phyloP scores from a whole-genome alignment of 2,113 vertebrate genomes.

The Hemiprocne comata region DNA sequence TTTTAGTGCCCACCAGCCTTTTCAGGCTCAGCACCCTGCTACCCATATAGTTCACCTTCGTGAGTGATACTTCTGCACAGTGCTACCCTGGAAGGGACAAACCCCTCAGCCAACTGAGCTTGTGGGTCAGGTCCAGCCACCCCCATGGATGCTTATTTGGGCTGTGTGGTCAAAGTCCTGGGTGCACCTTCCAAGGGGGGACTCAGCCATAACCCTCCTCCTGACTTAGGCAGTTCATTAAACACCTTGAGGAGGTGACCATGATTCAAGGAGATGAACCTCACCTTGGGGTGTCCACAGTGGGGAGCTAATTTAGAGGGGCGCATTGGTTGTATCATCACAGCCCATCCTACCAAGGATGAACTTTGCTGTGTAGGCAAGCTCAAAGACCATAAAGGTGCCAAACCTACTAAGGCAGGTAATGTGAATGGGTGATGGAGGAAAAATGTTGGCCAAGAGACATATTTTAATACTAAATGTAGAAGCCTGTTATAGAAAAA shows the following conservation, averaged over 20 bases:
- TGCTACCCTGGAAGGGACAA: background rate
- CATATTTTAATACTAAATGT: background rate
- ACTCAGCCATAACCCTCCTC: background rate
- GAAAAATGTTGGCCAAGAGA: background rate
- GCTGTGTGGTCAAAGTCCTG: background rate
- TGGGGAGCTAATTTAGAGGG: background rate
- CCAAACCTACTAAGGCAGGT: background rate
- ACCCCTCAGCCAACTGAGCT: background rate
- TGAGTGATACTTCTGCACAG: accelerated
- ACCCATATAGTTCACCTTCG: background rate
- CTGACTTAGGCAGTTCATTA: background rate
- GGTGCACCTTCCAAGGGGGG: background rate
- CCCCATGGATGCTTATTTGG: background rate
- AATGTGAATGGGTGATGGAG: background rate
- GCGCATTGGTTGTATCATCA: background rate
- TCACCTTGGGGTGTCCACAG: background rate
- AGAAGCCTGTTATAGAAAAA: background rate
- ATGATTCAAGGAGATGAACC: background rate
- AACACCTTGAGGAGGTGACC: background rate
- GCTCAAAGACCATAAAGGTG: background rate
- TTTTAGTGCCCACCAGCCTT: background rate
- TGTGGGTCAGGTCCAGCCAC: background rate
- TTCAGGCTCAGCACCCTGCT: background rate
- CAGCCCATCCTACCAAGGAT: background rate
- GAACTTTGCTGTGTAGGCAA: background rate